Evolutionary conservation across 1,140 invertebrate genomes (phyloP), one percentile per base, ranked within the genome.

Genomic region (Chionoecetes opilio): DNA sequence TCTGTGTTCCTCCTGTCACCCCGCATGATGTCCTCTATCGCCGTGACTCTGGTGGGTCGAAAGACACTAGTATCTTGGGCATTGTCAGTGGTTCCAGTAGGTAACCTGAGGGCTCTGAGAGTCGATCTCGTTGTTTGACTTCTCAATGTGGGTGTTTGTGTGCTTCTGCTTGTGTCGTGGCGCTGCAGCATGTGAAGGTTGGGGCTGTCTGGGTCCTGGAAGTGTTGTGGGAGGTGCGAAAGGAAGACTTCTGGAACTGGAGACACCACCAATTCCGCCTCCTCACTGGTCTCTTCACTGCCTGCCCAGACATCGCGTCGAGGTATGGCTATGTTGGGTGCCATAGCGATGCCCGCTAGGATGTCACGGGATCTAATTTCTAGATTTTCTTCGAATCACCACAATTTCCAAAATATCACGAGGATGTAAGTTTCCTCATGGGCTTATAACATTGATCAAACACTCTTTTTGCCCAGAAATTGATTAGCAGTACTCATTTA

Each of bases 111-210:
- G 9, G 75, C 53, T 46, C 63, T 82, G 37, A 90, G 93, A n/a
- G 87, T 94, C n/a, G 88, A 90, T 37, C 87, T 91, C 9, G 86
- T 11, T 14, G 86, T 41, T 14, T 82, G 41, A 38, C 31, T 82
- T 38, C 82, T 88, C 31, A 34, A 8, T 17, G 85, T 88, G 0
- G 29, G 6, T 31, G 38, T 32, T n/a, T 82, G 46, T 41, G 86
- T 82, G 26, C 26, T 82, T 37, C 34, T 82, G 31, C 26, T 75
- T 21, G 29, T 5, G 29, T 85, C 38, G 26, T 38, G 53, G 26
- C 14, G 89, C 90, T 95, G 94, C 35, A 82, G 93, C 17, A 94
- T 37, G 90, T 95, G 90, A 3, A 95, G 75, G 82, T 95, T 95
- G 6, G 90, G 94, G 46, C 90, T 95, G 90, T 95, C 94, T 9